Percentiles rank a stretch among this genome's conserved stretches.
These are phyloP conservation scores for Dipodomys spectabilis DNA, from an alignment of 2,113 vertebrate genomes.

Conservation along the genomic window DNA sequence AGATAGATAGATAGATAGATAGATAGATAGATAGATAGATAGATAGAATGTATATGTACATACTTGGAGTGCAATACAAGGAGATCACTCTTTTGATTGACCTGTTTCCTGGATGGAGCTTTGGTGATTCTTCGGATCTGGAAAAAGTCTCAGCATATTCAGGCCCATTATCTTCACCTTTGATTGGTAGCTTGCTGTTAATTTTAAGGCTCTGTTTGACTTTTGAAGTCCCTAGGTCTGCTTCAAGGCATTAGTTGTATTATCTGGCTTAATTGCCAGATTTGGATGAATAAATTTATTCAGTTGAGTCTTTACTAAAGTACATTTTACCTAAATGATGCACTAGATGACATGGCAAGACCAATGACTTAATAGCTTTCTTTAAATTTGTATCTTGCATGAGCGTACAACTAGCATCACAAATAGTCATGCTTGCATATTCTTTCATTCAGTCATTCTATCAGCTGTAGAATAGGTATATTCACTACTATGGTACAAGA, in stretches of 20 bases:
- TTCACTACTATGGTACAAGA: not conserved
- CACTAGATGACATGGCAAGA: too few relatives aligned
- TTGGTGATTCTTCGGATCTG: slow-evolving; percentile 27
- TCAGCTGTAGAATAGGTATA: fast-evolving
- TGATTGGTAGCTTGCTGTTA: not conserved
- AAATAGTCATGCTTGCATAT: not conserved
- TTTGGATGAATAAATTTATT: slow-evolving; percentile 6
- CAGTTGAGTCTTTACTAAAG: not conserved
- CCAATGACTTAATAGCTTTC: not conserved
- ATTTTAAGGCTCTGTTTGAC: not conserved
- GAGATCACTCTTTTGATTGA: slow-evolving; percentile 52
- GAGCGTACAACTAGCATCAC: too few relatives aligned
- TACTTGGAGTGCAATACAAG: slow-evolving; percentile 54
- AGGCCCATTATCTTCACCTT: not conserved
- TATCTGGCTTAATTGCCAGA: not conserved
- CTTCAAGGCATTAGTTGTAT: not conserved
- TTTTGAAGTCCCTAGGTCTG: not conserved
- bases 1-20: too few relatives aligned
- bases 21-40: too few relatives aligned
- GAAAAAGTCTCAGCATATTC: not conserved
- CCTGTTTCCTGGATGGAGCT: not conserved
- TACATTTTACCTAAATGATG: not conserved
- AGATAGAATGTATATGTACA: slow-evolving; percentile 52
- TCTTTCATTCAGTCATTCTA: not conserved
- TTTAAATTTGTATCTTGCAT: not conserved